Conservation (phyloP, 2,113 vertebrate genomes). For the Rhinichthys klamathensis region DNA sequence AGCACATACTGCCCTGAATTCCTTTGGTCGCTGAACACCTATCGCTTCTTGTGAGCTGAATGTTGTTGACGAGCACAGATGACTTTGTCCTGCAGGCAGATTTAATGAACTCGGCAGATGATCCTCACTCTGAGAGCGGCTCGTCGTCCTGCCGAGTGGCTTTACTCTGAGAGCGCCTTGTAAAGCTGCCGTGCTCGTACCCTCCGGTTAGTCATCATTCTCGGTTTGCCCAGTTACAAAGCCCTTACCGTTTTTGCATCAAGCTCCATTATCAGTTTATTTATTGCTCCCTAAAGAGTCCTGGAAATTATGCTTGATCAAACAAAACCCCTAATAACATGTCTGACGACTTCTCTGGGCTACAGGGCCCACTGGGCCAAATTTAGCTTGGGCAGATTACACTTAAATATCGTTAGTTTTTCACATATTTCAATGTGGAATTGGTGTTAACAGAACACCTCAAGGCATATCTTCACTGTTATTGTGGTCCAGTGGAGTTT, state of each 20-base stretch:
- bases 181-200: conserved; percentile 24
- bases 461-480: neutral
- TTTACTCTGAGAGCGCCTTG: conserved; percentile 38
- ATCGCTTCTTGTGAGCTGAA: conserved; percentile 14
- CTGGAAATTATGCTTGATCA: conserved; percentile 36
- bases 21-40: neutral
- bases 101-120: conserved; percentile 59
- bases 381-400: conserved; percentile 5
- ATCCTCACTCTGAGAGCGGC: conserved; percentile 43
- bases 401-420: neutral
- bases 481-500: neutral
- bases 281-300: conserved; percentile 32
- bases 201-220: conserved; percentile 29
- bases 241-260: conserved; percentile 20
- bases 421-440: neutral
- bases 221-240: conserved; percentile 16
- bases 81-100: conserved; percentile 56
- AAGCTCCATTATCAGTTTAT: conserved; percentile 39
- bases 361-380: conserved; percentile 18
- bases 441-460: neutral
- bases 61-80: conserved; percentile 28
- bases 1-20: conserved; percentile 1
- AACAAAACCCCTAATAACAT: conserved; percentile 25
- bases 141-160: conserved; percentile 43
- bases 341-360: conserved; percentile 11